Evolutionary conservation across 2,797 vertebrate genomes (phyloP).

Genomic region (Neosilurus hyrtlii): DNA sequence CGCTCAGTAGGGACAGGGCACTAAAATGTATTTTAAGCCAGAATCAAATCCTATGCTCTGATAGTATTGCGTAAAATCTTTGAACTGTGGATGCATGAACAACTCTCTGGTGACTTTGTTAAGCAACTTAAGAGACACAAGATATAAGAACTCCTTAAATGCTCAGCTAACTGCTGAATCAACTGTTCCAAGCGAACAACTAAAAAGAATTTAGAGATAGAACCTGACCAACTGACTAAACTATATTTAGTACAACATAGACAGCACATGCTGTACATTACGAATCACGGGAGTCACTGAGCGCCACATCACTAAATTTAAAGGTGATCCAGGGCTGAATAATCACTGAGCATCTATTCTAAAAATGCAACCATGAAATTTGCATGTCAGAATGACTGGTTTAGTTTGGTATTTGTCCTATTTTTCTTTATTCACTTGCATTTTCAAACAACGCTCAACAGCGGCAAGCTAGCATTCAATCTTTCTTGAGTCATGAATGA

Average conservation of each 20-base stretch:
- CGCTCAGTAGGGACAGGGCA: constrained; percentile 12
- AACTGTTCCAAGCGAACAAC: not conserved
- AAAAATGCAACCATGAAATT: no score
- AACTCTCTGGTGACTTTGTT: constrained; percentile 10
- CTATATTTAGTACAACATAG: not conserved
- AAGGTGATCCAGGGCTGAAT: no score
- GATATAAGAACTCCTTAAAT: not conserved
- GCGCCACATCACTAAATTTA: no score
- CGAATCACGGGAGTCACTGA: no score
- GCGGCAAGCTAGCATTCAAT: no score
- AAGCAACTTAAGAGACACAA: constrained; percentile 14
- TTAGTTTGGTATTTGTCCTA: no score
- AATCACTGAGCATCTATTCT: no score
- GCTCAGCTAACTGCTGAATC: not conserved
- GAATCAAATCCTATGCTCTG: constrained; percentile 45
- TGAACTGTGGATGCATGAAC: not conserved
- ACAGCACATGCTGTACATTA: not conserved
- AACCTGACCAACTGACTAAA: constrained; percentile 11
- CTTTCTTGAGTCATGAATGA: no score
- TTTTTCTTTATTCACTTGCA: no score
- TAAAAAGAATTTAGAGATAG: not conserved
- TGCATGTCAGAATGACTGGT: no score
- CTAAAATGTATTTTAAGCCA: constrained; percentile 38
- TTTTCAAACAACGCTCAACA: no score
- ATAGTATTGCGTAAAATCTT: constrained; percentile 29